phyloP scores from a whole-genome alignment of 2,888 invertebrate genomes.

The Andrena haemorrhoa region DNA sequence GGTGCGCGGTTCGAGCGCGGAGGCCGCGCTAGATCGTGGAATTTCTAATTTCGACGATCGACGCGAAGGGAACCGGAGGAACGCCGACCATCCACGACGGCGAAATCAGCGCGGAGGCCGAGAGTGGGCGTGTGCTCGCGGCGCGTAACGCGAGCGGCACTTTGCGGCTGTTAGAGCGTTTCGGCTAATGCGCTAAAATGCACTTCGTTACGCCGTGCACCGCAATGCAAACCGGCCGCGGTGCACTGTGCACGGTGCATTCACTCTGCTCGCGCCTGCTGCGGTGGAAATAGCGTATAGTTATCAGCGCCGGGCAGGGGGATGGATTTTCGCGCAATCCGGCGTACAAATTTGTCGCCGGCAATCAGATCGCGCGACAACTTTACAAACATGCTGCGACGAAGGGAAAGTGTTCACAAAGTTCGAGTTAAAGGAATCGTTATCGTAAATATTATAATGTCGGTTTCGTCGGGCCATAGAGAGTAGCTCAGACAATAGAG shows the following conservation, averaged over 20 bases:
- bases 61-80: conserved; percentile 22
- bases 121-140: conserved; percentile 35
- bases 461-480: too few relatives aligned
- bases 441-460: too few relatives aligned
- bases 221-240: conserved; percentile 61
- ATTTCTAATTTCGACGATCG: conserved; percentile 33
- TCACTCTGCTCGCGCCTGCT: conserved; percentile 43
- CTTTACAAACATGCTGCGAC: conserved; percentile 2
- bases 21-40: conserved; percentile 6
- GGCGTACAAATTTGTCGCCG: conserved; percentile 36
- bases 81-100: conserved; percentile 18
- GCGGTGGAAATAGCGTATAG: conserved; percentile 59
- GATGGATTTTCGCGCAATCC: conserved; percentile 48
- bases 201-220: conserved; percentile 73
- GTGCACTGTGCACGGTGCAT: conserved; percentile 39
- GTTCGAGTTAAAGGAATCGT: too few relatives aligned
- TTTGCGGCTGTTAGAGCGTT: conserved; percentile 75
- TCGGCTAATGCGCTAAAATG: conserved; percentile 76
- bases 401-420: too few relatives aligned
- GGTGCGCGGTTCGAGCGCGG: conserved; percentile 2
- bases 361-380: conserved; percentile 24
- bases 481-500: too few relatives aligned
- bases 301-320: conserved; percentile 24
- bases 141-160: conserved; percentile 66
- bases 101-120: conserved; percentile 20